phyloP scores from a whole-genome alignment of 2,888 invertebrate genomes.

The Hesperia comma region DNA sequence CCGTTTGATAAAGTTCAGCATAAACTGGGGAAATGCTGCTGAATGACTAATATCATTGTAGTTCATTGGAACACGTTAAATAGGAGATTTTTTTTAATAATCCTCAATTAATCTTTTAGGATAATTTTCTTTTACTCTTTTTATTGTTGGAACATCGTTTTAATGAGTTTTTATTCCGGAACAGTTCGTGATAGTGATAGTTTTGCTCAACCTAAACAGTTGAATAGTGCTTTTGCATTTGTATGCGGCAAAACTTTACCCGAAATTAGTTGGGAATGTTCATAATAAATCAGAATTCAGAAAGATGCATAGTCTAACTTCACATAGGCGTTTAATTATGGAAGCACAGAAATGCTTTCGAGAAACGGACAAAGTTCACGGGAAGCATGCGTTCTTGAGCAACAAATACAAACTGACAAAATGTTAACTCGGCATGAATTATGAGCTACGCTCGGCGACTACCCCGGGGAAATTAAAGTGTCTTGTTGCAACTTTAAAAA shows the following conservation, averaged over 20 bases:
- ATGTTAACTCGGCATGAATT: constrained; percentile 82
- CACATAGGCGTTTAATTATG: constrained; percentile 56
- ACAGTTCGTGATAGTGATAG: not conserved
- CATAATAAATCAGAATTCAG: constrained; percentile 40
- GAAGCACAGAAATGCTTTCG: constrained; percentile 53
- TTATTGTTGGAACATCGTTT: too few relatives aligned
- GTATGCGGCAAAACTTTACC: constrained; percentile 7
- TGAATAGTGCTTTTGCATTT: constrained; percentile 1
- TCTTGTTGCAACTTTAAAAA: constrained; percentile 80
- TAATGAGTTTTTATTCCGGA: too few relatives aligned
- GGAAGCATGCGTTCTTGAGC: constrained; percentile 64
- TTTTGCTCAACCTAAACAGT: not conserved
- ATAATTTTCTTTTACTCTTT: too few relatives aligned
- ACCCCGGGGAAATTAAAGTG: constrained; percentile 81
- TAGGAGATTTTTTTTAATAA: not conserved
- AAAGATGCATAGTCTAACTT: constrained; percentile 39
- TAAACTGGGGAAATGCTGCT: constrained; percentile 35
- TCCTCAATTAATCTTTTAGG: too few relatives aligned
- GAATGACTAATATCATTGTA: constrained; percentile 1
- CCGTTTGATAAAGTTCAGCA: constrained; percentile 20
- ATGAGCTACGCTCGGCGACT: constrained; percentile 67
- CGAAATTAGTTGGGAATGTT: constrained; percentile 19
- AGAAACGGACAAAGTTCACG: constrained; percentile 63
- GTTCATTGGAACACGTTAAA: not conserved
- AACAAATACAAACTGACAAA: constrained; percentile 81